These are phyloP conservation scores for Adelosebastes latens DNA, from an alignment of 2,797 vertebrate genomes.

Conservation along the genomic window DNA sequence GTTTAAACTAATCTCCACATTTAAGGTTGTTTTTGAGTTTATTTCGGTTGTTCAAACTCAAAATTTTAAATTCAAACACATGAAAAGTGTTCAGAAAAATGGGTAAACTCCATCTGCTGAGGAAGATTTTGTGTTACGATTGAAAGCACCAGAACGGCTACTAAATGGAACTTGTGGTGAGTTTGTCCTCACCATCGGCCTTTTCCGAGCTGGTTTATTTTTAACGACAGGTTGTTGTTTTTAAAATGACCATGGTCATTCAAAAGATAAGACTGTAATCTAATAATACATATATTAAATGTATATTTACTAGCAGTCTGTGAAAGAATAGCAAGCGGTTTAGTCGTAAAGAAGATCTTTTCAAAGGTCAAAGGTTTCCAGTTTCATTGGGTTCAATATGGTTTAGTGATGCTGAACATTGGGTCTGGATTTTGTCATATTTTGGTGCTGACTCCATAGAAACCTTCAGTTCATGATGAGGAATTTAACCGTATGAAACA, in stretches of 20 bases:
- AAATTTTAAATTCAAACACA: neutral
- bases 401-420: neutral
- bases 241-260: too few species aligned
- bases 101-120: neutral
- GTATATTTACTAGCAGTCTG: neutral
- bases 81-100: neutral
- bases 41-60: neutral
- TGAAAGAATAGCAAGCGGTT: neutral
- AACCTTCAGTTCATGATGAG: neutral
- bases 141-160: neutral
- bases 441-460: neutral
- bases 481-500: fast-evolving
- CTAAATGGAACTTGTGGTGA: neutral
- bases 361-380: neutral
- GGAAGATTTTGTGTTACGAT: neutral
- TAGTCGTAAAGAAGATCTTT: neutral
- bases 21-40: neutral
- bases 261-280: neutral
- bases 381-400: neutral
- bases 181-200: too few species aligned
- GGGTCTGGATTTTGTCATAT: neutral
- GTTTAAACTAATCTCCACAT: neutral
- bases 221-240: too few species aligned
- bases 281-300: neutral
- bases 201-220: too few species aligned